phyloP scores from a whole-genome alignment of 2,888 invertebrate genomes.

The Gymnocheta viridis region DNA sequence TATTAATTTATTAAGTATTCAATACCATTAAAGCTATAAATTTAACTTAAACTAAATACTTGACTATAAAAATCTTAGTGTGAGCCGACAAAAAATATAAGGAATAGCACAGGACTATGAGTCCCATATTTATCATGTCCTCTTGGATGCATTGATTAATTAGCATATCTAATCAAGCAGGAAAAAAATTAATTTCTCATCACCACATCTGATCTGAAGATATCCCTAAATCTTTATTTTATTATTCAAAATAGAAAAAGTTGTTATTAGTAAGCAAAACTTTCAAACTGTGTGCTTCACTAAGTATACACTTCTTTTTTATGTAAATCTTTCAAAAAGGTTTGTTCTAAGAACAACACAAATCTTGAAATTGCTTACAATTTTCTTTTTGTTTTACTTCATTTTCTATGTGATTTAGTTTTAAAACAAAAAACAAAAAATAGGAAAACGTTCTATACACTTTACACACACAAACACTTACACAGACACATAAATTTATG shows the following conservation, averaged over 20 bases:
- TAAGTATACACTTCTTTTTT: background rate
- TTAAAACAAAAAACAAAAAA: conserved; percentile 4
- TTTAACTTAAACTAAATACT: too few species aligned
- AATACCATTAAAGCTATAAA: too few species aligned
- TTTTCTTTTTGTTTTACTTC: conserved; percentile 36
- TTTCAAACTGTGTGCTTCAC: background rate
- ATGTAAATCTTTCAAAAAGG: background rate
- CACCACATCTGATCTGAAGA: background rate
- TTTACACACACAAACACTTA: background rate
- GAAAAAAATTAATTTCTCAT: background rate
- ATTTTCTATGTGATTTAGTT: conserved; percentile 53
- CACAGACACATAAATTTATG: background rate
- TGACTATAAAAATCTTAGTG: too few species aligned
- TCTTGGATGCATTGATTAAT: background rate
- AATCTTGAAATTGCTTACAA: conserved; percentile 41
- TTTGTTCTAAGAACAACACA: conserved; percentile 32
- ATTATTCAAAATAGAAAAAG: too few species aligned
- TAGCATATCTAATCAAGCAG: background rate
- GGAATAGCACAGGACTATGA: background rate
- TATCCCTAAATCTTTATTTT: background rate
- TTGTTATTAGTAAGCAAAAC: background rate
- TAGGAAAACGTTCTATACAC: conserved; percentile 14
- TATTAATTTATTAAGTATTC: too few species aligned
- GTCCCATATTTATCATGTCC: background rate
- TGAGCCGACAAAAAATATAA: background rate